Percentiles rank a stretch among this genome's conserved stretches.
Conservation (phyloP, 2,797 vertebrate genomes). For the Trematomus bernacchii region DNA sequence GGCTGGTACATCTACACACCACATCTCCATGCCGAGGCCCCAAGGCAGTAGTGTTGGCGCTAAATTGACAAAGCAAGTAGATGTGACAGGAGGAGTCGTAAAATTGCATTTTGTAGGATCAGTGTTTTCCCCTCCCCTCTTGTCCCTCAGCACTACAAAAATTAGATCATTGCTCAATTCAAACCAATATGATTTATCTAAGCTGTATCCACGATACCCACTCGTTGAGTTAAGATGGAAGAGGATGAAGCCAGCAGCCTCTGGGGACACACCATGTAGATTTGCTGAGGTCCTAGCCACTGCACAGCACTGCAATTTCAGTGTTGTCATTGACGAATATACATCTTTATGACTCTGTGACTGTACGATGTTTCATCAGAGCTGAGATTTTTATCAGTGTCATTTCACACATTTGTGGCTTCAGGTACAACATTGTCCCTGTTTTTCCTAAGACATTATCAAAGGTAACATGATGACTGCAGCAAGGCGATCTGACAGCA, state of each 20-base stretch:
- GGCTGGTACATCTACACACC: constrained; percentile 63
- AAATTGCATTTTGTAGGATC: constrained; percentile 83
- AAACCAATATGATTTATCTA: constrained; percentile 78
- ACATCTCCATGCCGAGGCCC: constrained; percentile 58
- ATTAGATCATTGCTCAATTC: constrained; percentile 80
- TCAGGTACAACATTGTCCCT: constrained; percentile 36
- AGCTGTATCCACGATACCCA: constrained; percentile 52
- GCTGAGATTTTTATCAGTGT: constrained; percentile 54
- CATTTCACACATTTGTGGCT: constrained; percentile 51
- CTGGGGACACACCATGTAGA: constrained; percentile 57
- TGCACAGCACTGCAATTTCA: constrained; percentile 47
- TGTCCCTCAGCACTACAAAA: constrained; percentile 74
- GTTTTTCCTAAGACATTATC: constrained; percentile 19
- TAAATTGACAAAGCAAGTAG: constrained; percentile 84
- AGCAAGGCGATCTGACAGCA: constrained; percentile 29
- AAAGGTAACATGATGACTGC: constrained; percentile 23
- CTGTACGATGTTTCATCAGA: constrained; percentile 43
- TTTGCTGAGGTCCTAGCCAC: constrained; percentile 38
- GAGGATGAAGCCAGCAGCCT: constrained; percentile 54
- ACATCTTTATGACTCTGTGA: constrained; percentile 41
- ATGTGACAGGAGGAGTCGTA: constrained; percentile 82
- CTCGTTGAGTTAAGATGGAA: constrained; percentile 70
- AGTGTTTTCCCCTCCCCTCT: constrained; percentile 65
- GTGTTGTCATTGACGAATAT: constrained; percentile 52
- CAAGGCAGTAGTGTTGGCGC: constrained; percentile 72